Percentiles rank a stretch among this genome's conserved stretches.
Conservation (phyloP, 1,140 invertebrate genomes). For the Macrocentrus cingulum region DNA sequence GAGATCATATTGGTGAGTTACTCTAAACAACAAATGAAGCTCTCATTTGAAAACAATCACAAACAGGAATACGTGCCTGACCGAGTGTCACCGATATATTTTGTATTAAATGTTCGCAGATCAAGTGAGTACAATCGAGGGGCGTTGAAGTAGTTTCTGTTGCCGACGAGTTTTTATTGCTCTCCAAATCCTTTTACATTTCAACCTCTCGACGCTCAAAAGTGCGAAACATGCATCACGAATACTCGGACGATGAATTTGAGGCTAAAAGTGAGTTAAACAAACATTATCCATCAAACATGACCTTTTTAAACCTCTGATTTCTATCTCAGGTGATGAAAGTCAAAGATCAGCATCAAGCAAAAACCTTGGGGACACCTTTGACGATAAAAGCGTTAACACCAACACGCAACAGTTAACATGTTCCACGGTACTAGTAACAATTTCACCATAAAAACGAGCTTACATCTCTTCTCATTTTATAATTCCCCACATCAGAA, state of each 20-base stretch:
- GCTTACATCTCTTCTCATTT: too few relatives aligned
- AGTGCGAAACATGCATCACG: slow-evolving; percentile 4
- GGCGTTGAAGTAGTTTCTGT: background rate
- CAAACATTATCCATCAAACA: background rate
- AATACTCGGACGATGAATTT: slow-evolving; percentile 3
- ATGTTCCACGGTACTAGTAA: too few relatives aligned
- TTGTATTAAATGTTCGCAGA: background rate
- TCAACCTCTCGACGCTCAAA: too few relatives aligned
- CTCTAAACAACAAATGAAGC: background rate
- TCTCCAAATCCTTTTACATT: background rate
- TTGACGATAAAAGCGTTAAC: background rate
- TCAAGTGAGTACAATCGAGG: background rate
- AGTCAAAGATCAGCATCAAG: too few relatives aligned
- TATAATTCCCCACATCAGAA: slow-evolving; percentile 30
- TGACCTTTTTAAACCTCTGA: background rate
- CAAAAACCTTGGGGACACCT: too few relatives aligned
- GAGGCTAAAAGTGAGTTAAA: slow-evolving; percentile 1
- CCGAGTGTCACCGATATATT: background rate
- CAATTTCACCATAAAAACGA: too few relatives aligned
- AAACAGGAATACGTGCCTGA: background rate
- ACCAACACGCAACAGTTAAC: too few relatives aligned
- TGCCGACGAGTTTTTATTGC: background rate
- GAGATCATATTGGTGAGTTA: background rate
- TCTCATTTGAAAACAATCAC: background rate
- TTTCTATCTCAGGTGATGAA: background rate